Evolutionary conservation across 1,140 invertebrate genomes (phyloP).

Genomic region (Cryptotermes secundus): DNA sequence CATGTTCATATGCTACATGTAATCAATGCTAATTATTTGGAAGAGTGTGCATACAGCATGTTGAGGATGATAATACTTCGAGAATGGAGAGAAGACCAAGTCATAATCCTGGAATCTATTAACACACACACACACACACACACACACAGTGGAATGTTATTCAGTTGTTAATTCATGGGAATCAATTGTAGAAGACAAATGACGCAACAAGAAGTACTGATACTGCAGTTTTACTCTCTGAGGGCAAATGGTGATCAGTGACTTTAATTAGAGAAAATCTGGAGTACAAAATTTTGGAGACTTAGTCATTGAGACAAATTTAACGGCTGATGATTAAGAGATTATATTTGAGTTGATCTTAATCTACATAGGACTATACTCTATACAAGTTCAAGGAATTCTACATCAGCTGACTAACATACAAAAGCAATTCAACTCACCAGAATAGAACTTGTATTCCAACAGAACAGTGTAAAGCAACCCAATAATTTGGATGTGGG

Average conservation of each 20-base stretch:
- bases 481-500: neutral
- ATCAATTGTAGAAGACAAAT: too few relatives aligned
- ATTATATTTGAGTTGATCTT: neutral
- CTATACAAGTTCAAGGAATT: neutral
- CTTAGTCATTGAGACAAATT: neutral
- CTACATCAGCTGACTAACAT: neutral
- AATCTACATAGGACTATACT: neutral
- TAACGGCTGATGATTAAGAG: neutral
- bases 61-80: too few relatives aligned
- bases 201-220: too few relatives aligned
- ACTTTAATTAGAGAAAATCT: neutral
- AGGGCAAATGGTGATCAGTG: neutral
- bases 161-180: too few relatives aligned
- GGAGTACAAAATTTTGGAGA: neutral
- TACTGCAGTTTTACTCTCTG: too few relatives aligned
- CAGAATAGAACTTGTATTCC: neutral
- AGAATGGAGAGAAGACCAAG: too few relatives aligned
- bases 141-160: too few relatives aligned
- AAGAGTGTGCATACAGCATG: too few relatives aligned
- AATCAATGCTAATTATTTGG: too few relatives aligned
- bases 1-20: too few relatives aligned
- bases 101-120: too few relatives aligned
- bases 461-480: neutral
- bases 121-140: too few relatives aligned
- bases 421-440: neutral